A percentile compares a stretch with the other conserved stretches of the same genome.
Conservation (phyloP, 2,888 invertebrate genomes). For the Sesia apiformis region DNA sequence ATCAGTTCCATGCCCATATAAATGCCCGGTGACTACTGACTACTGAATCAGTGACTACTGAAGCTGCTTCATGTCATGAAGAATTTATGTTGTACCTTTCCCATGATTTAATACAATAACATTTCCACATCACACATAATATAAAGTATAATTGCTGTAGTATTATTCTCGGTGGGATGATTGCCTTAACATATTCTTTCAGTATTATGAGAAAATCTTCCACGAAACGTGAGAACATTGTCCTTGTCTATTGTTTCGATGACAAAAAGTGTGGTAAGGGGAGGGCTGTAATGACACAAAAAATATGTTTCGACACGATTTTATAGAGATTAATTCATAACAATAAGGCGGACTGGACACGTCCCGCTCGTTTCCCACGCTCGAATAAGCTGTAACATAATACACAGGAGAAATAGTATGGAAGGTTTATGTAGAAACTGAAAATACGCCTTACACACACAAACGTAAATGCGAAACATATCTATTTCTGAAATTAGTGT, state of each 20-base stretch:
- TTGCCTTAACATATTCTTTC: not conserved
- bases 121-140: too few species aligned
- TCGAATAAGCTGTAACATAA: conserved; percentile 5
- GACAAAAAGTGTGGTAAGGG: not conserved
- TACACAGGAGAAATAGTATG: not conserved
- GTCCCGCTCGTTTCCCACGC: conserved; percentile 11
- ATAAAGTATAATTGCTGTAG: too few species aligned
- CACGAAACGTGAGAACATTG: not conserved
- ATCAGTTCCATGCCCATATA: too few species aligned
- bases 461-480: too few species aligned
- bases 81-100: too few species aligned
- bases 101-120: too few species aligned
- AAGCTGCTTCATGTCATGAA: too few species aligned
- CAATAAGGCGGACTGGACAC: conserved; percentile 14
- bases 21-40: too few species aligned
- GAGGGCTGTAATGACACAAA: not conserved
- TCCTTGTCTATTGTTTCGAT: not conserved
- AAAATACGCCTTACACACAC: too few species aligned
- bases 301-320: conserved; percentile 5
- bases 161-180: too few species aligned
- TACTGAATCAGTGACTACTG: too few species aligned
- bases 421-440: not conserved
- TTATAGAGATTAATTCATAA: conserved; percentile 15
- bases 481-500: too few species aligned
- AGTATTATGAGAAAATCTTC: not conserved